Percentiles rank a stretch among this genome's conserved stretches.
phyloP scores from a whole-genome alignment of 2,888 invertebrate species.

The Pristionchus japonicus region DNA sequence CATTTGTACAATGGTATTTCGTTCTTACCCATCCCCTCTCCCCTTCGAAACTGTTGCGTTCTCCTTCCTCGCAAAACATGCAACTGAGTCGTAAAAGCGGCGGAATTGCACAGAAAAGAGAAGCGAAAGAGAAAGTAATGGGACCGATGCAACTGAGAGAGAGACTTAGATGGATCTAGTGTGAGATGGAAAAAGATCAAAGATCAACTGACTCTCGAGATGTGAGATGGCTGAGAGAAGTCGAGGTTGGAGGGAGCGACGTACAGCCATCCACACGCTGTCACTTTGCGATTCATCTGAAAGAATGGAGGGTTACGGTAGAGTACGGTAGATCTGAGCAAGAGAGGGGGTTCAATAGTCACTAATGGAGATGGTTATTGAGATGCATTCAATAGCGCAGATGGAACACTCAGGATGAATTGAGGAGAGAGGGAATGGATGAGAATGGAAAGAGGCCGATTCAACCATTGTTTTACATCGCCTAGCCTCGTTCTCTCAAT shows the following conservation, averaged over 20 bases:
- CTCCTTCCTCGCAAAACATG: background rate
- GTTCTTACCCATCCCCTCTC: background rate
- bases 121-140: conserved; percentile 12
- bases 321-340: background rate
- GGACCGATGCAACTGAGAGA: background rate
- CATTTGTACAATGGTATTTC: too few relatives aligned
- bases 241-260: conserved; percentile 95
- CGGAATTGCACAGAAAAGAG: background rate
- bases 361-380: background rate
- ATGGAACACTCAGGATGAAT: conserved; percentile 10
- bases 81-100: background rate
- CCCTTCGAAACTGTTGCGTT: background rate
- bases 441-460: background rate
- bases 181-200: background rate
- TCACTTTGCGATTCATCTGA: conserved; percentile 86
- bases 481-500: background rate
- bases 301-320: conserved; percentile 54
- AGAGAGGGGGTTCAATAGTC: background rate
- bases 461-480: background rate
- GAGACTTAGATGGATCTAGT: background rate
- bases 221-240: conserved; percentile 79
- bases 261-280: conserved; percentile 97
- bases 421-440: too few relatives aligned
- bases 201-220: conserved; percentile 58
- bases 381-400: conserved; percentile 12